Evolutionary conservation across 2,888 invertebrate genomes (phyloP), one percentile per base, ranked within the genome.

Genomic region (Sericinus montela): DNA sequence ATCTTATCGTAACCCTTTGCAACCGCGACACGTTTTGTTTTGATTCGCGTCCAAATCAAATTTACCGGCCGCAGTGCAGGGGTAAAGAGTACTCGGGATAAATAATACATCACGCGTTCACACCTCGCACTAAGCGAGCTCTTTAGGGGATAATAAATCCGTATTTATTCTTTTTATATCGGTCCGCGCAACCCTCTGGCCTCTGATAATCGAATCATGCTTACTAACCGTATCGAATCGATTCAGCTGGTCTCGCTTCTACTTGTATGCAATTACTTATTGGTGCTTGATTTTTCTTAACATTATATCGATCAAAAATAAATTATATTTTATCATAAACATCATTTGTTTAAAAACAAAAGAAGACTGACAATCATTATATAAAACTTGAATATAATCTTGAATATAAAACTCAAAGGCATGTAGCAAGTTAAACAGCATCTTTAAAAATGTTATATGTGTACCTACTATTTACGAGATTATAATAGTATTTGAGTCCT

Each of bases 131-230:
- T 84, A 83, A 85, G 78, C 75, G 75, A 53, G 64, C 71, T 74
- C 88, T 83, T 80, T 77, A 78, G 86, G 87, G 88, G 75, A 81
- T 83, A 83, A 88, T 88, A 88, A 88, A 88, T 88, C 86, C 85
- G 79, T 86, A 84, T 87, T 87, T 88, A 84, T 84, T 86, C 84
- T 85, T 85, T 85, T 82, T 84, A 83, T 80, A 80, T 75, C 65
- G 67, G 63, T 69, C 75, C 71, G 41, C 43, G 55, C 66, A 73
- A 79, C 85, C 85, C 76, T 73, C 62, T 62, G 48, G 81, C 84
- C 75, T 72, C 60, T 60, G 46, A 57, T 80, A 81, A 83, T 86
- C 85, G 67, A 85, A 85, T 85, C 79, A 79, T 67, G 71, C 61
- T 66, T 74, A 68, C 61, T 72, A 69, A 73, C 77, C 79, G 78